These are phyloP conservation scores for Polyommatus iphigenia DNA, from an alignment of 2,888 invertebrate species.

Conservation along the genomic window DNA sequence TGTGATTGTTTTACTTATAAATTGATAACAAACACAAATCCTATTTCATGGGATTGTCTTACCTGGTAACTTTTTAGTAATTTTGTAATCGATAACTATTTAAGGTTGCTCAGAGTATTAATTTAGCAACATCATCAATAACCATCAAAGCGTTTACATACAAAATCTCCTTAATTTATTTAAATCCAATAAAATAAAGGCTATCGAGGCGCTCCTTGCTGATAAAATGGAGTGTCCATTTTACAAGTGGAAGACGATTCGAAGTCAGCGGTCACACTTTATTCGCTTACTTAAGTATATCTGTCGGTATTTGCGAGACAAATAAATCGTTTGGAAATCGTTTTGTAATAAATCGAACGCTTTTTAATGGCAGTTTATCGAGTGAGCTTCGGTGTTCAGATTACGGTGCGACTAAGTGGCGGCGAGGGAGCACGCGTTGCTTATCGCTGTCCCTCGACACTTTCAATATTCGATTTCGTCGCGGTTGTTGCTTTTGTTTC, in stretches of 20 bases:
- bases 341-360: slow-evolving; percentile 79
- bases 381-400: slow-evolving; percentile 79
- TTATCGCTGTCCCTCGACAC: slow-evolving; percentile 76
- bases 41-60: background rate
- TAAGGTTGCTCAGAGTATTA: no score
- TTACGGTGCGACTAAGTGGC: slow-evolving; percentile 73
- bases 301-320: slow-evolving; percentile 44
- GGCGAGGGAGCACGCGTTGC: slow-evolving; percentile 73
- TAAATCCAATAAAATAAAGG: background rate
- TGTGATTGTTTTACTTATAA: slow-evolving; percentile 31
- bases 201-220: background rate
- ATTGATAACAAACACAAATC: slow-evolving; percentile 11
- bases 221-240: background rate
- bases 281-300: slow-evolving; percentile 37
- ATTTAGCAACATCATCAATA: background rate
- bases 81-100: background rate
- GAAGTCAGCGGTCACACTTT: slow-evolving; percentile 32
- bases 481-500: slow-evolving; percentile 59
- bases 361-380: slow-evolving; percentile 80
- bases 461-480: slow-evolving; percentile 77
- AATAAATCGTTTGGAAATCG: slow-evolving; percentile 69
- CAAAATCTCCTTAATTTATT: background rate
- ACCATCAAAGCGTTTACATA: background rate
- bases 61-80: background rate
- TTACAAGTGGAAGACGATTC: slow-evolving; percentile 31